Conservation (phyloP, 2,888 invertebrate genomes). For the Automeris io region DNA sequence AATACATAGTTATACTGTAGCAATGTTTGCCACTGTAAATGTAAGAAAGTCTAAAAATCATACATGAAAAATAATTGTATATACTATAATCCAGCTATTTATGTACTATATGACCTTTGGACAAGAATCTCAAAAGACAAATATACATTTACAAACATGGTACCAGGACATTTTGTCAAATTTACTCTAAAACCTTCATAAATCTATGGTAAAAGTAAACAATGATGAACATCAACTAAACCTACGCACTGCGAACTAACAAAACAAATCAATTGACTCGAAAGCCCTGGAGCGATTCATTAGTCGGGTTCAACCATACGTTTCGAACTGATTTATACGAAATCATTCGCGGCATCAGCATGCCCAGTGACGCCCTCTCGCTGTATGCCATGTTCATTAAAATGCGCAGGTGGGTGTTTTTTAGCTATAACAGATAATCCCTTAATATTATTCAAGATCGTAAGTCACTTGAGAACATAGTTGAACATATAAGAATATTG, state of each 20-base stretch:
- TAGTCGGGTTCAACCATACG: conserved; percentile 6
- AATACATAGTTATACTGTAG: too few species aligned
- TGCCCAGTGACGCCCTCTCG: conserved; percentile 13
- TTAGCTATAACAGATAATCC: conserved; percentile 18
- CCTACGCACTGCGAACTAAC: not conserved
- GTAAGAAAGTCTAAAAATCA: too few species aligned
- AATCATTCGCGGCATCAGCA: conserved; percentile 22
- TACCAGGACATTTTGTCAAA: too few species aligned
- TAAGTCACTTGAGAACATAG: not conserved
- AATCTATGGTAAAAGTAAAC: not conserved
- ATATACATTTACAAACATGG: too few species aligned
- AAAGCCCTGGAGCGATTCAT: conserved; percentile 5
- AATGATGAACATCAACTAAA: not conserved
- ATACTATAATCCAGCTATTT: too few species aligned
- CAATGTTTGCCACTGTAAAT: too few species aligned
- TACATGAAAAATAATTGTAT: too few species aligned
- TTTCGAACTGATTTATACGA: conserved; percentile 27
- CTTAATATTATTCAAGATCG: conserved; percentile 1
- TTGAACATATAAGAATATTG: conserved; percentile 22
- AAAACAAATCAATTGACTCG: conserved; percentile 5
- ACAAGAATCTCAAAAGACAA: too few species aligned
- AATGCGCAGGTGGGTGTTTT: conserved; percentile 29
- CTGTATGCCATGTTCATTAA: conserved; percentile 27
- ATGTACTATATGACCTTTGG: too few species aligned
- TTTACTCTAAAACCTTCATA: not conserved